These are phyloP conservation scores for Oikopleura albicans DNA, from an alignment of 23 tunicate genomes.

Conservation along the genomic window DNA sequence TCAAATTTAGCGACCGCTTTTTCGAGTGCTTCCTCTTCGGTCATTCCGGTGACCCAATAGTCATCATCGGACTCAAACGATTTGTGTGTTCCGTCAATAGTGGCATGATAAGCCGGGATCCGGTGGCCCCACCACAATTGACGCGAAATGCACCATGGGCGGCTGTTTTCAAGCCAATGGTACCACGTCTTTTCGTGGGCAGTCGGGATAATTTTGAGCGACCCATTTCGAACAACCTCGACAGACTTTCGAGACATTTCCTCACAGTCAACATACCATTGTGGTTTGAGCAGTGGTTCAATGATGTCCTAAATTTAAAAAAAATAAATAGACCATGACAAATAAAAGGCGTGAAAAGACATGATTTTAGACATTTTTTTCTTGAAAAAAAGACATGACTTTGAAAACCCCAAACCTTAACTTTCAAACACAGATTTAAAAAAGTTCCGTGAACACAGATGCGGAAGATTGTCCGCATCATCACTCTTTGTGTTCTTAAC, in stretches of 20 bases:
- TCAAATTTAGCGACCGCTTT: constrained; percentile 56
- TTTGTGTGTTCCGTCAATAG: neutral
- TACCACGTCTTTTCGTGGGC: constrained; percentile 69
- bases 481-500: too few relatives aligned
- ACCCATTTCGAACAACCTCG: constrained; percentile 56
- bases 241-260: constrained; percentile 44
- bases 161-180: constrained; percentile 76
- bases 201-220: constrained; percentile 52
- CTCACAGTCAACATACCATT: constrained; percentile 92
- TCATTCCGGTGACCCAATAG: constrained; percentile 71
- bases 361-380: neutral
- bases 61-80: constrained; percentile 28
- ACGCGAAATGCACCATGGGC: constrained; percentile 92
- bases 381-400: neutral
- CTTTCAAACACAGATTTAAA: too few relatives aligned
- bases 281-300: constrained; percentile 84
- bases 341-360: too few relatives aligned
- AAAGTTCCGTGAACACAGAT: too few relatives aligned
- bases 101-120: constrained; percentile 58
- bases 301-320: constrained; percentile 92
- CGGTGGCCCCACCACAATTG: constrained; percentile 99
- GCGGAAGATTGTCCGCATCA: too few relatives aligned
- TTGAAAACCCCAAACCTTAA: too few relatives aligned
- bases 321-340: too few relatives aligned
- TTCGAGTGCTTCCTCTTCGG: constrained; percentile 48